Evolutionary conservation across 2,888 invertebrate genomes (phyloP).

Genomic region (Galerucella calmariensis): DNA sequence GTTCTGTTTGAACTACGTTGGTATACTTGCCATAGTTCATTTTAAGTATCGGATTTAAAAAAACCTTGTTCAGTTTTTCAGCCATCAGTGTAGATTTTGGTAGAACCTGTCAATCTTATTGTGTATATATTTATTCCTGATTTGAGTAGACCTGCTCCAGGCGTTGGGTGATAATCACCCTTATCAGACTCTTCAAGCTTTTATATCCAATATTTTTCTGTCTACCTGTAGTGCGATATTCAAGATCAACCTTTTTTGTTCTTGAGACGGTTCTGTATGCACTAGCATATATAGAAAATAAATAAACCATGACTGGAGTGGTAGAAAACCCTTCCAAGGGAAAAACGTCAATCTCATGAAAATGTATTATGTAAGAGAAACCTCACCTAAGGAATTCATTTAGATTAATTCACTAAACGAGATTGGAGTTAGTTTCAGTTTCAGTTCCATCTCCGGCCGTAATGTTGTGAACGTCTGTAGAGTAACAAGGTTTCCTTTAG

Average conservation of each 20-base stretch:
- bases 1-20: no score
- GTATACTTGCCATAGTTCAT: no score
- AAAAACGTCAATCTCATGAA: conserved; percentile 36
- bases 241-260: neutral
- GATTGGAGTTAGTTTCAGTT: conserved; percentile 35
- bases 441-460: conserved; percentile 23
- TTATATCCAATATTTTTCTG: neutral
- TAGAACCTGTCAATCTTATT: no score
- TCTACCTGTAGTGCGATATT: neutral
- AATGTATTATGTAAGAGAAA: conserved; percentile 36
- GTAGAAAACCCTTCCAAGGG: conserved; percentile 31
- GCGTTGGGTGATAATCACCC: no score
- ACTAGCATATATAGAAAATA: conserved; percentile 24
- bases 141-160: no score
- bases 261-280: neutral
- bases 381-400: conserved; percentile 36
- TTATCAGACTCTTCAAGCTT: no score
- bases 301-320: conserved; percentile 31
- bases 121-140: no score
- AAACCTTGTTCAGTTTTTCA: no score
- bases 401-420: conserved; percentile 36
- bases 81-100: no score
- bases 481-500: conserved; percentile 23
- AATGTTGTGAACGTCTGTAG: conserved; percentile 28
- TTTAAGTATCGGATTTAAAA: no score